Evolutionary conservation across 2,113 vertebrate genomes (phyloP).

Genomic region (Aptenodytes forsteri): DNA sequence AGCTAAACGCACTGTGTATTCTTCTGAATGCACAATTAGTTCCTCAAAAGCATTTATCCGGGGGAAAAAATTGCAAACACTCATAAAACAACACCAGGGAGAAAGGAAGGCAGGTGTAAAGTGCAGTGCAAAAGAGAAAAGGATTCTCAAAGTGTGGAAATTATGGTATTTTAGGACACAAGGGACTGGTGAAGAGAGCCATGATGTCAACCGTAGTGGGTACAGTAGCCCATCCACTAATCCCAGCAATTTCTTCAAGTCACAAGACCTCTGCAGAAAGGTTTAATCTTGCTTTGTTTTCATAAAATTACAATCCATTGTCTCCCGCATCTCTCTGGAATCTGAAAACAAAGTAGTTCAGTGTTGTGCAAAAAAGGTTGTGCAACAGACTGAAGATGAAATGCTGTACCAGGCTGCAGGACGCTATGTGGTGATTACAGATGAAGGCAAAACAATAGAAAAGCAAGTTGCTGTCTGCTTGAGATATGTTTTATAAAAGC

Average conservation of each 20-base stretch:
- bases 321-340: background rate
- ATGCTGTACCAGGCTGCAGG: background rate
- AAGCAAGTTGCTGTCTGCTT: slow-evolving; percentile 28
- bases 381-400: background rate
- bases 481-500: slow-evolving; percentile 38
- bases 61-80: background rate
- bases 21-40: background rate
- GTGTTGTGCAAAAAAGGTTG: slow-evolving; percentile 14
- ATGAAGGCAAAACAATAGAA: slow-evolving; percentile 42
- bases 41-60: background rate
- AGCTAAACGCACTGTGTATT: background rate
- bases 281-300: slow-evolving; percentile 17
- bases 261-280: background rate
- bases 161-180: background rate
- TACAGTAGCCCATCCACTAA: background rate
- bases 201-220: background rate
- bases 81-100: background rate
- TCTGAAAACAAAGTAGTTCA: slow-evolving; percentile 11
- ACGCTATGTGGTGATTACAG: background rate
- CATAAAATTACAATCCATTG: slow-evolving; percentile 12
- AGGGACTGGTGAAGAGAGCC: background rate
- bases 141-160: background rate
- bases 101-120: background rate
- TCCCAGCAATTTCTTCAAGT: background rate
- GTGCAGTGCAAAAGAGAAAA: background rate